Conservation (phyloP, 92 coral and sea anemone species). For the Epizoanthus scotinus region DNA sequence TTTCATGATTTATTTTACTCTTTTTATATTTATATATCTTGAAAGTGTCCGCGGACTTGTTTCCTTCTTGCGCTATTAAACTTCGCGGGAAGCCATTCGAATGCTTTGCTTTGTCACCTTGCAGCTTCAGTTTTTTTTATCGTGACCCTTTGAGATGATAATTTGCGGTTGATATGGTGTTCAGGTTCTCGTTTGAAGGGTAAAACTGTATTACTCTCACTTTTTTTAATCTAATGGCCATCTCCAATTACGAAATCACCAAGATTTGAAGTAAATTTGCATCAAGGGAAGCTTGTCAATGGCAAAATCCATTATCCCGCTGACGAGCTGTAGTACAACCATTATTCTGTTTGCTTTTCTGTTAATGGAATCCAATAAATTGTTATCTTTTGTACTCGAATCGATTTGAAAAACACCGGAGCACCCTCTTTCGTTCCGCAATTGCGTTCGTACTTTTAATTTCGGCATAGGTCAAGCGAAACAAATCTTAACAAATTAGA, state of each 20-base stretch:
- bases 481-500: too few relatives aligned
- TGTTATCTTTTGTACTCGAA: constrained; percentile 10
- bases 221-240: neutral
- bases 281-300: neutral
- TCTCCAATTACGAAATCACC: neutral
- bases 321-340: too few relatives aligned
- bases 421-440: too few relatives aligned
- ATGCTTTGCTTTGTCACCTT: neutral
- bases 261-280: neutral
- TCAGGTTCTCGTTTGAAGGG: neutral
- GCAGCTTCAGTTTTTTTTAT: neutral
- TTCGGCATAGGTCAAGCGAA: neutral
- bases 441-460: neutral
- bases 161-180: neutral
- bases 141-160: constrained; percentile 9
- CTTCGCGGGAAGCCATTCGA: constrained; percentile 28
- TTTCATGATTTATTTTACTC: neutral
- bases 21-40: too few relatives aligned
- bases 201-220: constrained; percentile 5
- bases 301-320: neutral
- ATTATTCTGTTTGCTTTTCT: constrained; percentile 32
- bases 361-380: constrained; percentile 3
- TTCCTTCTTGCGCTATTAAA: neutral
- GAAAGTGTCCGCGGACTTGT: too few relatives aligned
- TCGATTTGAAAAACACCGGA: neutral